Conservation (phyloP, 2,888 invertebrate genomes). For the Cheilosia pagana region DNA sequence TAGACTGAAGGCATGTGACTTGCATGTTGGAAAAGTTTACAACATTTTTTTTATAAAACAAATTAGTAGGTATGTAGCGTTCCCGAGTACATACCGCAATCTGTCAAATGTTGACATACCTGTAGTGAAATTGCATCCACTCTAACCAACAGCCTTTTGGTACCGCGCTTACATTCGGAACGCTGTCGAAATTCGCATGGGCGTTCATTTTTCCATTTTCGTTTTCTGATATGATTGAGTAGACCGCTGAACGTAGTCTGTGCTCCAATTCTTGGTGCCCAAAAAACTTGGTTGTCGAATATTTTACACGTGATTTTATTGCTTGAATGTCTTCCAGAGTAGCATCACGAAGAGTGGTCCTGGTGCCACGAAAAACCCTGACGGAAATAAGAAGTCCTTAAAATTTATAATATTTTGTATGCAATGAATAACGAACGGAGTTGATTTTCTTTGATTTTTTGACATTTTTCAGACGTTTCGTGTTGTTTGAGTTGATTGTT, state of each 20-base stretch:
- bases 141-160: slow-evolving; percentile 78
- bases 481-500: neutral
- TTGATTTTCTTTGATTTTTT: slow-evolving; percentile 7
- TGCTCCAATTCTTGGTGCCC: slow-evolving; percentile 20
- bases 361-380: neutral
- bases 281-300: slow-evolving; percentile 24
- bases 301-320: neutral
- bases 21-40: too few relatives aligned
- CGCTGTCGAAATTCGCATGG: slow-evolving; percentile 79
- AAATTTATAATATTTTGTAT: neutral
- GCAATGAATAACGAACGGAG: slow-evolving; percentile 1
- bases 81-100: too few relatives aligned
- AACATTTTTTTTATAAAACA: too few relatives aligned
- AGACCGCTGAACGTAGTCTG: slow-evolving; percentile 8
- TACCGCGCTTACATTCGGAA: slow-evolving; percentile 77
- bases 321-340: slow-evolving; percentile 6
- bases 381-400: neutral
- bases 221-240: slow-evolving; percentile 31
- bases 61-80: too few relatives aligned
- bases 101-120: too few relatives aligned
- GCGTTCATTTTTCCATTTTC: slow-evolving; percentile 71
- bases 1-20: too few relatives aligned
- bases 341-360: slow-evolving; percentile 48
- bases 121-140: slow-evolving; percentile 79
- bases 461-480: slow-evolving; percentile 1